A percentile compares a stretch with the other conserved stretches of the same genome.
phyloP scores from a whole-genome alignment of 2,888 invertebrate genomes.

The Lysandra coridon region DNA sequence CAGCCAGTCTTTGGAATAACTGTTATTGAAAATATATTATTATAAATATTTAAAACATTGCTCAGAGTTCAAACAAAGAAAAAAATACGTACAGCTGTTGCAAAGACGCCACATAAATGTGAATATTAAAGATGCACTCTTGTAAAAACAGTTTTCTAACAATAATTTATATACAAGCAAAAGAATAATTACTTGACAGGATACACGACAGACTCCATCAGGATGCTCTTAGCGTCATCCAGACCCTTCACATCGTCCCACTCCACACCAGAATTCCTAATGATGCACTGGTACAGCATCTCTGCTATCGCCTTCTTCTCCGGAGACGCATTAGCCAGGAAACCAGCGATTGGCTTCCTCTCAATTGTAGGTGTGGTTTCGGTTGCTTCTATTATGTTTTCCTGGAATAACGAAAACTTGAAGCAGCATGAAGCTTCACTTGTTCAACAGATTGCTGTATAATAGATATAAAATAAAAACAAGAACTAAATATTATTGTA shows the following conservation, averaged over 20 bases:
- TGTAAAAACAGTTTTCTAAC: no score
- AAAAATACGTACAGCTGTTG: no score
- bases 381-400: slow-evolving; percentile 42
- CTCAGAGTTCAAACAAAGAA: no score
- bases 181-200: slow-evolving; percentile 76
- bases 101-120: no score
- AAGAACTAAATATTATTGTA: no score
- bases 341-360: slow-evolving; percentile 57
- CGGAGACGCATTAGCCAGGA: slow-evolving; percentile 55
- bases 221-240: slow-evolving; percentile 84
- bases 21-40: no score
- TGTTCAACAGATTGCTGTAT: no score
- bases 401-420: slow-evolving; percentile 42
- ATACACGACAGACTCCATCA: slow-evolving; percentile 93
- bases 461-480: no score
- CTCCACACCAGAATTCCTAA: slow-evolving; percentile 83
- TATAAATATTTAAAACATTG: no score
- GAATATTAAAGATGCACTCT: no score
- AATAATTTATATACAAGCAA: no score
- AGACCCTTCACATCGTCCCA: slow-evolving; percentile 90
- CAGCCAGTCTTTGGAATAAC: no score
- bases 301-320: slow-evolving; percentile 85
- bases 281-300: slow-evolving; percentile 82
- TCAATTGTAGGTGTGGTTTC: slow-evolving; percentile 52
- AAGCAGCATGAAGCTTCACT: not conserved